Percentiles rank a stretch among this genome's conserved stretches.
Conservation (phyloP, 1,140 invertebrate species). For the Eubasilissa regina region DNA sequence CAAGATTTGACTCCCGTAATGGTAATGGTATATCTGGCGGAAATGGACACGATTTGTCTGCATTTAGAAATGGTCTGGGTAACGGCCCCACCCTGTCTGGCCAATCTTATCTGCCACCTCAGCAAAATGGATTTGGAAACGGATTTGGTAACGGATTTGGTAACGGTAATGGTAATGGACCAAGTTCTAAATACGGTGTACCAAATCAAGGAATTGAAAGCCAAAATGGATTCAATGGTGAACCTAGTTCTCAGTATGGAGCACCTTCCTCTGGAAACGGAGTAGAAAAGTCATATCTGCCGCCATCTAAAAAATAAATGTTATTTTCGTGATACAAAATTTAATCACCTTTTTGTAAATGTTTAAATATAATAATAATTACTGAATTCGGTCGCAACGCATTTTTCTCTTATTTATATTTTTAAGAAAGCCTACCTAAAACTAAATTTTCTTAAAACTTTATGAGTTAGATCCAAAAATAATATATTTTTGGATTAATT, state of each 20-base stretch:
- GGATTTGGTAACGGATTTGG: too few species aligned
- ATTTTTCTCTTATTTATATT: too few species aligned
- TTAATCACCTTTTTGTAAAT: too few species aligned
- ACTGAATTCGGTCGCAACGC: too few species aligned
- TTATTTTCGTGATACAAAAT: too few species aligned
- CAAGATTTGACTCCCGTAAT: too few species aligned
- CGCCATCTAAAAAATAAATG: slow-evolving; percentile 35
- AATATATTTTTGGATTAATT: too few species aligned
- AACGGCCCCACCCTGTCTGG: slow-evolving; percentile 16
- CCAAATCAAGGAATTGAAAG: slow-evolving; percentile 11
- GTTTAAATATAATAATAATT: too few species aligned
- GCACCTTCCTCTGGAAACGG: slow-evolving; percentile 9
- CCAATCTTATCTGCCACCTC: slow-evolving; percentile 9
- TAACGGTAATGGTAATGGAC: slow-evolving; percentile 5
- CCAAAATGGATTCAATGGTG: slow-evolving; percentile 7
- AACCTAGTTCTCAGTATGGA: too few species aligned
- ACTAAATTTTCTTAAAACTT: too few species aligned
- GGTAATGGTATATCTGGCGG: background rate
- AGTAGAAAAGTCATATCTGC: slow-evolving; percentile 52
- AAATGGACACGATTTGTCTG: slow-evolving; percentile 9
- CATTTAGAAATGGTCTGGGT: slow-evolving; percentile 41
- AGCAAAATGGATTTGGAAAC: background rate
- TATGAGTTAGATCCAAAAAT: too few species aligned
- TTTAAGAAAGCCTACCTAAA: too few species aligned
- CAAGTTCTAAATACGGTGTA: slow-evolving; percentile 24